phyloP scores from a whole-genome alignment of 2,113 vertebrate species.

The Channa maculata region DNA sequence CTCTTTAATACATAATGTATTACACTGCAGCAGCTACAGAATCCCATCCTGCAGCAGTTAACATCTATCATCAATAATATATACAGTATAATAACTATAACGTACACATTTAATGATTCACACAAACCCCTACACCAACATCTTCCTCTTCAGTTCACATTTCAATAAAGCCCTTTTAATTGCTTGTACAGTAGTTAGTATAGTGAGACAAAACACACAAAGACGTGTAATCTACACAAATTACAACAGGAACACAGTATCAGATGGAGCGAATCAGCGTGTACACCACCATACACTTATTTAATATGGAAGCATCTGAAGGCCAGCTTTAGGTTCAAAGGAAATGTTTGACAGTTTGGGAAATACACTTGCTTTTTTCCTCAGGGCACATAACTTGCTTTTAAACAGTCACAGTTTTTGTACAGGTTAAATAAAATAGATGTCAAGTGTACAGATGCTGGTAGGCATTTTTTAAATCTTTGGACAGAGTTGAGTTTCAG shows the following conservation, averaged over 20 bases:
- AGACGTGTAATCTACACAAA: slow-evolving; percentile 13
- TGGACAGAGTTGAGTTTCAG: neutral
- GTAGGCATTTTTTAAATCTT: neutral
- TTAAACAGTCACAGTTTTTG: too few species aligned
- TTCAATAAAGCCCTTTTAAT: slow-evolving; percentile 68
- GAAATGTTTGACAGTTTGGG: neutral
- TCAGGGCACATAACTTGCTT: neutral
- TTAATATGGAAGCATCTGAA: slow-evolving; percentile 9
- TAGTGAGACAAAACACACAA: slow-evolving; percentile 28
- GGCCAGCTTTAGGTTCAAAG: slow-evolving; percentile 14
- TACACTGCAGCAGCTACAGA: slow-evolving; percentile 19
- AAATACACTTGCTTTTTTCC: slow-evolving; percentile 14
- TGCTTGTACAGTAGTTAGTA: slow-evolving; percentile 12
- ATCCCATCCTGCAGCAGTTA: slow-evolving; percentile 18
- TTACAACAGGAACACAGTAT: slow-evolving; percentile 10
- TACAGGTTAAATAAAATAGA: too few species aligned
- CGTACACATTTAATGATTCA: slow-evolving; percentile 58
- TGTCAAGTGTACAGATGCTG: too few species aligned
- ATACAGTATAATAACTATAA: slow-evolving; percentile 41
- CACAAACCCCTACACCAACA: slow-evolving; percentile 36
- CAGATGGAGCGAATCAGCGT: slow-evolving; percentile 6
- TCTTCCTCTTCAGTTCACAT: slow-evolving; percentile 30
- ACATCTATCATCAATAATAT: slow-evolving; percentile 59
- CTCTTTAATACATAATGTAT: slow-evolving; percentile 19
- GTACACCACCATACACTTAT: slow-evolving; percentile 2